Evolutionary conservation across 2,113 vertebrate genomes (phyloP).

Genomic region (Baryphthengus martii): DNA sequence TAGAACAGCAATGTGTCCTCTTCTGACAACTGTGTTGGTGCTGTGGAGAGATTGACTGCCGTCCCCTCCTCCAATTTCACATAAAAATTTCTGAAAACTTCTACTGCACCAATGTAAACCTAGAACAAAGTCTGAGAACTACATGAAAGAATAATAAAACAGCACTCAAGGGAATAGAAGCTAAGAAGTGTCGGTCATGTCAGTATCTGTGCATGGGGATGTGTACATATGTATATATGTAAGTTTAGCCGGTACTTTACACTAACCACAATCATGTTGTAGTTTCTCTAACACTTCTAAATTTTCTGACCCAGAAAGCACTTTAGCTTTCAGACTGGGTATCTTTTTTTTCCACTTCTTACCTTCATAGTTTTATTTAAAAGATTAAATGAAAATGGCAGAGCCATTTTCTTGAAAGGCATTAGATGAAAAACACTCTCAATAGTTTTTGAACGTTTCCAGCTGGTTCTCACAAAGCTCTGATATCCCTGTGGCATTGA

Average conservation of each 20-base stretch:
- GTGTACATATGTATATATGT: rapidly evolving
- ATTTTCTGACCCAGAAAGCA: not conserved
- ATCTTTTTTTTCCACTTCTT: not conserved
- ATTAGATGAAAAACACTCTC: not conserved
- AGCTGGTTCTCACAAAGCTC: not conserved
- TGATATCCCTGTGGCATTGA: not conserved
- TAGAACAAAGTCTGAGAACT: not conserved
- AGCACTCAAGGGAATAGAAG: not conserved
- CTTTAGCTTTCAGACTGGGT: not conserved
- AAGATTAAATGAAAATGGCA: not conserved
- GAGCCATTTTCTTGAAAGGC: not conserved
- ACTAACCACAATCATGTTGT: rapidly evolving
- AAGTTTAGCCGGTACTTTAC: not conserved
- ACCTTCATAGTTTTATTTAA: not conserved
- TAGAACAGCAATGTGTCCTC: not conserved
- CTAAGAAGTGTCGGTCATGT: not conserved
- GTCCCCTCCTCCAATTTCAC: not conserved
- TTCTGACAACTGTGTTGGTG: not conserved
- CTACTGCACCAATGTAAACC: not conserved
- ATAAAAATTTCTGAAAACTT: not conserved
- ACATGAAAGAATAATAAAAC: not conserved
- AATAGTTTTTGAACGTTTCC: not conserved
- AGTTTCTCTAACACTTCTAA: not conserved
- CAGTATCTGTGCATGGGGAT: not conserved
- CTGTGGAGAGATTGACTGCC: not conserved